Evolutionary conservation across 2,888 invertebrate species (phyloP), one percentile per base, ranked within the genome.

Genomic region (Alsophila aescularia): DNA sequence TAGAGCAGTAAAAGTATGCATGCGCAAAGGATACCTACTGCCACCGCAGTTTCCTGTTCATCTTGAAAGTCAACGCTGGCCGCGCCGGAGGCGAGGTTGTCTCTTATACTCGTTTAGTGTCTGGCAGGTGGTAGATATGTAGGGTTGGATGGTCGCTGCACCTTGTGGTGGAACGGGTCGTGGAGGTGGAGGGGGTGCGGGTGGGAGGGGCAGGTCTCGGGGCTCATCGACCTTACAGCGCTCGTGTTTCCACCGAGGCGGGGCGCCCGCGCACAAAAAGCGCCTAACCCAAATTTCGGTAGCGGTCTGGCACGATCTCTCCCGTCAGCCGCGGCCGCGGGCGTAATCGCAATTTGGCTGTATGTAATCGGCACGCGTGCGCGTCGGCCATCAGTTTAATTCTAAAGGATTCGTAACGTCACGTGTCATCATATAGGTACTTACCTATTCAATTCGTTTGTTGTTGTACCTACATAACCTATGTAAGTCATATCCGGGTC

Each of bases 41-140:
- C 47, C 24, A 29, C 32, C 39, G 45, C 56, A 61, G 50, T 64
- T 59, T 64, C 60, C 62, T 60, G 64, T 58, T 58, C 51, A 52
- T 64, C 65, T 74, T 64, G 69, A 75, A 73, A 73, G 76, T 71
- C 64, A 69, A 65, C 64, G 61, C 62, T 62, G 66, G 58, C 49
- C 67, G 68, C 68, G 64, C 61, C 62, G 62, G 60, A 60, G 58
- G 54, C 61, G 67, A 68, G 70, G 69, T 67, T 66, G 77, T 74
- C 72, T 58, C 73, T 73, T 81, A 86, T 87, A 87, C 76, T 74
- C 71, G 76, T 87, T 77, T 81, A 85, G 83, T 80, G 88, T 87
- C 88, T 87, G 89, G 83, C 90, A 89, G 90, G 89, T 89, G 88
- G 87, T 89, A 89, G 81, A 75, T 89, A 88, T 87, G 83, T 88